phyloP scores from a whole-genome alignment of 2,888 invertebrate genomes.

The Apotomis betuletana region DNA sequence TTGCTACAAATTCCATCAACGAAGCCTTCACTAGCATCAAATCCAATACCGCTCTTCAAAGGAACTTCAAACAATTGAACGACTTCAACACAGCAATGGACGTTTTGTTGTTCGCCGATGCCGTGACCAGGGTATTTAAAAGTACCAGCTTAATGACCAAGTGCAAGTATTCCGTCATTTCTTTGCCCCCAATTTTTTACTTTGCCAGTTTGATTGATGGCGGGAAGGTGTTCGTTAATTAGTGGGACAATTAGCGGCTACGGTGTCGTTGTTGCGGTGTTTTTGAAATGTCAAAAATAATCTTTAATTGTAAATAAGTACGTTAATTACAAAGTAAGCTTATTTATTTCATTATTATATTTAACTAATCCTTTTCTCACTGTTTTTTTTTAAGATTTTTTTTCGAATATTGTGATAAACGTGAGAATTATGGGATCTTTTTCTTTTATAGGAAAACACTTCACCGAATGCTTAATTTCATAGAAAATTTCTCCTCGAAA shows the following conservation, averaged over 20 bases:
- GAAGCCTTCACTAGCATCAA: conserved; percentile 1
- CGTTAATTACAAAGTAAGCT: not conserved
- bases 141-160: conserved; percentile 50
- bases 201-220: conserved; percentile 65
- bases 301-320: not conserved
- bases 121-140: conserved; percentile 19
- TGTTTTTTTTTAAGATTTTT: too few relatives aligned
- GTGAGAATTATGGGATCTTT: too few relatives aligned
- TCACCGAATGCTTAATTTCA: too few relatives aligned
- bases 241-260: conserved; percentile 61
- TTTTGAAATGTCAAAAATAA: conserved; percentile 26
- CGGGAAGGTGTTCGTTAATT: conserved; percentile 67
- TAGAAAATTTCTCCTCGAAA: too few relatives aligned
- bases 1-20: conserved; percentile 28
- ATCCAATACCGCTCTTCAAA: conserved; percentile 12
- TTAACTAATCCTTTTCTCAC: too few relatives aligned
- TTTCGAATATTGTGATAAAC: too few relatives aligned
- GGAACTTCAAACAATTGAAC: not conserved
- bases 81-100: not conserved
- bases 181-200: conserved; percentile 56
- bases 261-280: conserved; percentile 47
- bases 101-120: not conserved
- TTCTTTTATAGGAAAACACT: too few relatives aligned
- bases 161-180: conserved; percentile 50
- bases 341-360: too few relatives aligned